These are phyloP conservation scores for Cyaniris semiargus DNA, from an alignment of 2,888 invertebrate species.

Conservation along the genomic window DNA sequence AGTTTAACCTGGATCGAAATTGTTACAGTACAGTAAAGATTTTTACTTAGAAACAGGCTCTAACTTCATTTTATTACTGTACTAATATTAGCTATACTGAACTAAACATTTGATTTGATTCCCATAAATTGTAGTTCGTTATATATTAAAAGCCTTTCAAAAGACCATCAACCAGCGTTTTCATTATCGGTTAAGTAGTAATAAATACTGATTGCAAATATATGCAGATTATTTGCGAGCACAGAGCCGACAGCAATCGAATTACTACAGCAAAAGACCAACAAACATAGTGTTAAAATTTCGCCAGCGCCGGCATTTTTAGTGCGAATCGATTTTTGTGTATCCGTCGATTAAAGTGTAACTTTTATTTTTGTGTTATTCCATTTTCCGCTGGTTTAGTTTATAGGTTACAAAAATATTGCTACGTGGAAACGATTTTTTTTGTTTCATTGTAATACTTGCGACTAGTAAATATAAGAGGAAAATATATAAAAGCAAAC, in stretches of 20 bases:
- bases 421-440: background rate
- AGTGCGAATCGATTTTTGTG: slow-evolving; percentile 43
- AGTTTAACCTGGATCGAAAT: too few species aligned
- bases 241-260: slow-evolving; percentile 57
- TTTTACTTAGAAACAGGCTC: too few species aligned
- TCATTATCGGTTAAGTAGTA: slow-evolving; percentile 31
- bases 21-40: too few species aligned
- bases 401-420: background rate
- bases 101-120: background rate
- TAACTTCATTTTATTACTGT: background rate
- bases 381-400: background rate
- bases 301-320: slow-evolving; percentile 41
- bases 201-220: slow-evolving; percentile 56
- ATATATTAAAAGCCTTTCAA: background rate
- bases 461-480: background rate
- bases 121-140: background rate
- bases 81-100: background rate
- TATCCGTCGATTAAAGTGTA: background rate
- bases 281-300: slow-evolving; percentile 55
- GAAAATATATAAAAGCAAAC: background rate
- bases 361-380: background rate
- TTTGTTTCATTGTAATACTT: background rate
- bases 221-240: slow-evolving; percentile 68
- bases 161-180: slow-evolving; percentile 26
- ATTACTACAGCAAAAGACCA: slow-evolving; percentile 58